A percentile compares a stretch with the other conserved stretches of the same genome.
Conservation (phyloP, 2,113 vertebrate genomes). For the Elanoides forficatus region DNA sequence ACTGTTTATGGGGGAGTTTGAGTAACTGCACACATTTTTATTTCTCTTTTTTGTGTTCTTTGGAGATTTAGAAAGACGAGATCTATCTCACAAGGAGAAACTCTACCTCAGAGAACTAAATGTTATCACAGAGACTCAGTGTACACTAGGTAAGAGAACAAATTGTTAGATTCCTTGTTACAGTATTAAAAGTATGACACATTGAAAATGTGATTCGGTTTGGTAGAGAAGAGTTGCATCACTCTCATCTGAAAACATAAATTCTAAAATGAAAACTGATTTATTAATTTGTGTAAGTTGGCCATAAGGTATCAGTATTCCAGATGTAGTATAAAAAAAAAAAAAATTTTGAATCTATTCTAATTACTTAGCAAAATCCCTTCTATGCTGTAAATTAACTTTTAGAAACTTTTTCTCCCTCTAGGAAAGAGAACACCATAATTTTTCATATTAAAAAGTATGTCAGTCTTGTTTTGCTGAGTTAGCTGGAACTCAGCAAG, state of each 20-base stretch:
- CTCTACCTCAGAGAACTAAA: conserved; percentile 95
- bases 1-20: not conserved
- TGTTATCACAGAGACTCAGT: conserved; percentile 98
- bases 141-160: conserved; percentile 86
- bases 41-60: not conserved
- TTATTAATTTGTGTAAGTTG: not conserved
- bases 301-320: not conserved
- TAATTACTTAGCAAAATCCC: not conserved
- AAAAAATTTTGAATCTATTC: not conserved
- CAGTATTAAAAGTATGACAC: not conserved
- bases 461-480: not conserved
- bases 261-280: not conserved
- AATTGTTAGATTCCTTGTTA: not conserved
- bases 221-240: not conserved
- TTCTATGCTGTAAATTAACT: not conserved
- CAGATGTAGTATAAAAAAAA: not conserved
- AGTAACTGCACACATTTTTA: not conserved
- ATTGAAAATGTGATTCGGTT: not conserved
- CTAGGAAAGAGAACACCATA: not conserved
- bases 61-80: conserved; percentile 96
- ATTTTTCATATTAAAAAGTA: not conserved
- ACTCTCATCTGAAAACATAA: not conserved
- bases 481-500: not conserved
- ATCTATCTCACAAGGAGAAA: conserved; percentile 97
- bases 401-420: not conserved